Evolutionary conservation across 1,140 invertebrate genomes (phyloP).

Genomic region (Rhagoletis zephyria): DNA sequence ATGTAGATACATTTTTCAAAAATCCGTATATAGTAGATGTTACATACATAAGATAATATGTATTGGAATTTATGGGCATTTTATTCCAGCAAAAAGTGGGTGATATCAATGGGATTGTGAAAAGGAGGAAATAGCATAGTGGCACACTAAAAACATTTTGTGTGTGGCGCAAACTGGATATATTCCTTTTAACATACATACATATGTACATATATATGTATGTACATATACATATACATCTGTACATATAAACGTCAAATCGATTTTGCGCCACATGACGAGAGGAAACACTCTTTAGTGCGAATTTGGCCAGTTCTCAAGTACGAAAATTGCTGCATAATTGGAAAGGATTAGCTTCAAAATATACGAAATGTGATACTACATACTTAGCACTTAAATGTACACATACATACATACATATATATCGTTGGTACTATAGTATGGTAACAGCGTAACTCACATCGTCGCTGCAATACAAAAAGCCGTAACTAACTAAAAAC

Average conservation of each 20-base stretch:
- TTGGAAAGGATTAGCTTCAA: slow-evolving; percentile 10
- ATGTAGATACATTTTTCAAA: background rate
- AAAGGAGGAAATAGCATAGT: background rate
- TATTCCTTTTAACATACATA: background rate
- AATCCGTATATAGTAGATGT: background rate
- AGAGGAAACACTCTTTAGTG: background rate
- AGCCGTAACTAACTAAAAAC: too few species aligned
- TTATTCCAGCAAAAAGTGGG: background rate
- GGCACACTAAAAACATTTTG: background rate
- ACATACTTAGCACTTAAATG: background rate
- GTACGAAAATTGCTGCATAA: slow-evolving; percentile 8
- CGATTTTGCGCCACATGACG: background rate
- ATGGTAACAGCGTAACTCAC: too few species aligned
- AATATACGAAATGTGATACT: background rate
- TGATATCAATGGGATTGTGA: background rate
- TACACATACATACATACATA: background rate
- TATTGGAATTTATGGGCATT: slow-evolving; percentile 22
- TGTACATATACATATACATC: background rate
- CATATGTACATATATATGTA: background rate
- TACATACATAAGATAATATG: background rate
- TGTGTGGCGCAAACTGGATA: background rate
- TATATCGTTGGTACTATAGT: too few species aligned
- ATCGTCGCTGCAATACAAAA: too few species aligned
- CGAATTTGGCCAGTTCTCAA: background rate
- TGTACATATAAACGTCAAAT: background rate